These are phyloP conservation scores for Tryphoninae sp. DNA, from an alignment of 2,888 invertebrate genomes.

Conservation along the genomic window DNA sequence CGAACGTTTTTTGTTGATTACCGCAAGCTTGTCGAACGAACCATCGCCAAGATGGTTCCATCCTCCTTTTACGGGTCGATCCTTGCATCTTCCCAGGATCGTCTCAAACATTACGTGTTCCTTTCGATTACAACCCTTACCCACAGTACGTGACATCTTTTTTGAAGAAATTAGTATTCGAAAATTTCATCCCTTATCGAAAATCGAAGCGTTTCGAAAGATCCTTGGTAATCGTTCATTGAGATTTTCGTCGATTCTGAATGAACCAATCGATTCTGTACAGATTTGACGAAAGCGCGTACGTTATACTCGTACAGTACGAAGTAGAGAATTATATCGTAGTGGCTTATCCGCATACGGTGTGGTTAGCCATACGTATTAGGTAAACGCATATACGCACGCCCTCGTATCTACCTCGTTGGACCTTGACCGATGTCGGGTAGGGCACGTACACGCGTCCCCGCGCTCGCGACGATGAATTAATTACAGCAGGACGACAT, in stretches of 20 bases:
- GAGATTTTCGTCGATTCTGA: constrained; percentile 26
- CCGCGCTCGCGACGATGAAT: constrained; percentile 64
- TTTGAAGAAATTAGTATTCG: too few species aligned
- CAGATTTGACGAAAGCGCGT: not conserved
- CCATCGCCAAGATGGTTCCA: not conserved
- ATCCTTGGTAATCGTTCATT: constrained; percentile 1
- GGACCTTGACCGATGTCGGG: constrained; percentile 67
- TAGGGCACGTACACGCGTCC: constrained; percentile 44
- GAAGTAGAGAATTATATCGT: constrained; percentile 51
- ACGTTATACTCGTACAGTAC: constrained; percentile 38
- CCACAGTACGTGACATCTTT: too few species aligned
- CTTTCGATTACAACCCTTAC: not conserved
- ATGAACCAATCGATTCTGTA: constrained; percentile 38
- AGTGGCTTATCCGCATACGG: constrained; percentile 40
- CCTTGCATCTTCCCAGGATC: not conserved
- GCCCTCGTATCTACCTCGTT: constrained; percentile 32
- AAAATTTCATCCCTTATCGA: too few species aligned
- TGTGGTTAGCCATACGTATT: constrained; percentile 51
- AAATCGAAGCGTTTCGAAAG: too few species aligned
- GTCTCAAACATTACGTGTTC: not conserved
- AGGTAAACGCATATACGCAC: constrained; percentile 20
- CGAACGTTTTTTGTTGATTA: constrained; percentile 20
- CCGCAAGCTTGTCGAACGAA: constrained; percentile 1
- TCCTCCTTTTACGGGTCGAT: not conserved
- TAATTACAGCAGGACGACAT: constrained; percentile 63